Conservation (phyloP, 2,113 vertebrate species). For the Colossoma macropomum region DNA sequence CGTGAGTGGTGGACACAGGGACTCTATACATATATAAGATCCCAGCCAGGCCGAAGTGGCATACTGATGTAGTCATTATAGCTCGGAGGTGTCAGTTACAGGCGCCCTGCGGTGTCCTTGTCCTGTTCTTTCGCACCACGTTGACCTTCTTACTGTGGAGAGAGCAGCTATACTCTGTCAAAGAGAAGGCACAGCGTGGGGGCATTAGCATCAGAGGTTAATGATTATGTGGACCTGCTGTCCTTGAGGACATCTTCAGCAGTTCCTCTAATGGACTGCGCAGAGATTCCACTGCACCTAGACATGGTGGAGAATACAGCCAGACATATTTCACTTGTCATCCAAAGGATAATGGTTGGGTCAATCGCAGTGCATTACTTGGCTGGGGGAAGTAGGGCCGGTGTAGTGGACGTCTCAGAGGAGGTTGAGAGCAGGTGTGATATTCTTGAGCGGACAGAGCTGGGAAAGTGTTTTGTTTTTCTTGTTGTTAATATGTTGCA, state of each 20-base stretch:
- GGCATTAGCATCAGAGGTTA: conserved; percentile 47
- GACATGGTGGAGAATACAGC: conserved; percentile 13
- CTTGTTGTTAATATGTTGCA: conserved; percentile 11
- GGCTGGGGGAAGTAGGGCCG: neutral
- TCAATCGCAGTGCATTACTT: neutral
- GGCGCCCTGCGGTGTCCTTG: conserved; percentile 42
- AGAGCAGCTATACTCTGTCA: conserved; percentile 24
- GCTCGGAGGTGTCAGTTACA: conserved; percentile 37
- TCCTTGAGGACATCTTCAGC: conserved; percentile 44
- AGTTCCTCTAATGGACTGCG: conserved; percentile 23
- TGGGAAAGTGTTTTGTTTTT: neutral
- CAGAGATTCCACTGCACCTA: conserved; percentile 6
- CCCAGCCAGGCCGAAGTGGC: neutral
- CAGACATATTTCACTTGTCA: conserved; percentile 9
- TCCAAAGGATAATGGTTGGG: neutral
- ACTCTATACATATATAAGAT: neutral
- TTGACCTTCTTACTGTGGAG: conserved; percentile 42
- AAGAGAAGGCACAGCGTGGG: conserved; percentile 10
- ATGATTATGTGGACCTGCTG: conserved; percentile 43
- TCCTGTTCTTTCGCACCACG: conserved; percentile 31
- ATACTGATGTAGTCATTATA: conserved; percentile 43
- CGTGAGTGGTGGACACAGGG: neutral
- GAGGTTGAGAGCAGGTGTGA: neutral
- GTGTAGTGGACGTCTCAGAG: neutral
- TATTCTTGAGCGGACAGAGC: conserved; percentile 22